Evolutionary conservation across 2,888 invertebrate species (phyloP).

Genomic region (Hesperia comma): DNA sequence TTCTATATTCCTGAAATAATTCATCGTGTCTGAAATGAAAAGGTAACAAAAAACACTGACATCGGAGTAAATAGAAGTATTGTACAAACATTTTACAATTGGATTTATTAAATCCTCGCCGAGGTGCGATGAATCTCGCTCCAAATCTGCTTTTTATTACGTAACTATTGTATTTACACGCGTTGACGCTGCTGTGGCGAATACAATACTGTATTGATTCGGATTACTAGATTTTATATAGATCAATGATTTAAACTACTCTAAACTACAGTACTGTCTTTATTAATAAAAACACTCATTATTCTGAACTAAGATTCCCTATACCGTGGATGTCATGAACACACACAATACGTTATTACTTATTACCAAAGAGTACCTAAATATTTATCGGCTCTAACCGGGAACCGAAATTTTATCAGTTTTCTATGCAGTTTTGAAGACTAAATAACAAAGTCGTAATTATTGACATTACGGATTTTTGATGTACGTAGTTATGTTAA

Average conservation of each 20-base stretch:
- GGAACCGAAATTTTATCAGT: no score
- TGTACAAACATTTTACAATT: conserved; percentile 36
- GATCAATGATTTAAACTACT: neutral
- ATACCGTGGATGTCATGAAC: no score
- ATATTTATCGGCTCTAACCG: no score
- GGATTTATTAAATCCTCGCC: conserved; percentile 37
- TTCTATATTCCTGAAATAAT: conserved; percentile 22
- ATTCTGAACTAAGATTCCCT: no score
- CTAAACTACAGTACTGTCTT: no score
- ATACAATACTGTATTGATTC: conserved; percentile 4
- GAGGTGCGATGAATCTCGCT: conserved; percentile 36
- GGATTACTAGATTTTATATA: neutral
- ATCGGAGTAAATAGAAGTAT: conserved; percentile 34
- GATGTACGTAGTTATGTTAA: no score
- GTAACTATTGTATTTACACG: conserved; percentile 31
- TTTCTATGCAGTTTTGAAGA: no score
- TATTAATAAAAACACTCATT: no score
- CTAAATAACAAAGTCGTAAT: no score
- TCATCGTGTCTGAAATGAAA: conserved; percentile 27
- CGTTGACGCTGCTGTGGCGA: conserved; percentile 21
- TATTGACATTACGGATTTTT: no score
- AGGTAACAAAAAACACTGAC: conserved; percentile 16
- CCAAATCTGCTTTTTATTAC: conserved; percentile 36
- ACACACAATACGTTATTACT: no score
- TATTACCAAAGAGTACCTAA: no score